Percentiles rank a stretch among this genome's conserved stretches.
phyloP scores from a whole-genome alignment of 30 jellyfish, hydroid and myxozoan species.

The Phacellophora camtschatica region DNA sequence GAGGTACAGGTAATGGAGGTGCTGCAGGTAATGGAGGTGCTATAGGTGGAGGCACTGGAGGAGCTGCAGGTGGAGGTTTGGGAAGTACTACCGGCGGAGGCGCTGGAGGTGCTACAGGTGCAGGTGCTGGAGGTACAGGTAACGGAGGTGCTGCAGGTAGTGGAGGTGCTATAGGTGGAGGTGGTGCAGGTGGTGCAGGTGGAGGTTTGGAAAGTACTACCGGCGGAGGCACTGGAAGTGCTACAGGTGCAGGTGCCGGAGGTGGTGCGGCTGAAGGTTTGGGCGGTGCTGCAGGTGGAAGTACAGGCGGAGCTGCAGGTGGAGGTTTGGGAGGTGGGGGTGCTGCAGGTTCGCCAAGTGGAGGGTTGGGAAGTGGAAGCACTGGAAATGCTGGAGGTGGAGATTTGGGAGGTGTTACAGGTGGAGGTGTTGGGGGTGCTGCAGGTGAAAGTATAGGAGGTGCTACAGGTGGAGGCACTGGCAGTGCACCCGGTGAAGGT shows the following conservation, averaged over 20 bases:
- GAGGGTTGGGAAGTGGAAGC: background rate
- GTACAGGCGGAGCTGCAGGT: background rate
- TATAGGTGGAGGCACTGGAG: background rate
- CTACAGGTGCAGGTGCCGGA: background rate
- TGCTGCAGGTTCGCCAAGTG: background rate
- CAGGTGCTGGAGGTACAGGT: conserved; percentile 5
- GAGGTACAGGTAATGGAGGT: background rate
- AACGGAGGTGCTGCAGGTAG: conserved; percentile 24
- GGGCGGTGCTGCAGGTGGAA: background rate
- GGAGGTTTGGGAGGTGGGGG: background rate
- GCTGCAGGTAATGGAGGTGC: background rate
- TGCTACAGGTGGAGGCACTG: conserved; percentile 2
- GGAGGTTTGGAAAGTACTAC: background rate
- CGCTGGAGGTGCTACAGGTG: conserved; percentile 1
- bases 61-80: background rate
- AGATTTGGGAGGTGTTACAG: background rate
- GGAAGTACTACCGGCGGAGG: background rate
- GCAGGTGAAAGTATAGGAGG: background rate
- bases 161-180: conserved; percentile 1
- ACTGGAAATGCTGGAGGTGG: background rate
- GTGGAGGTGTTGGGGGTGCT: background rate
- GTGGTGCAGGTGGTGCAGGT: conserved; percentile 33
- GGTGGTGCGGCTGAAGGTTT: background rate
- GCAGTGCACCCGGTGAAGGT: background rate
- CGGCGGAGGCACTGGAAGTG: conserved; percentile 15